Conservation (phyloP, 2,888 invertebrate genomes). For the Brenthis ino region DNA sequence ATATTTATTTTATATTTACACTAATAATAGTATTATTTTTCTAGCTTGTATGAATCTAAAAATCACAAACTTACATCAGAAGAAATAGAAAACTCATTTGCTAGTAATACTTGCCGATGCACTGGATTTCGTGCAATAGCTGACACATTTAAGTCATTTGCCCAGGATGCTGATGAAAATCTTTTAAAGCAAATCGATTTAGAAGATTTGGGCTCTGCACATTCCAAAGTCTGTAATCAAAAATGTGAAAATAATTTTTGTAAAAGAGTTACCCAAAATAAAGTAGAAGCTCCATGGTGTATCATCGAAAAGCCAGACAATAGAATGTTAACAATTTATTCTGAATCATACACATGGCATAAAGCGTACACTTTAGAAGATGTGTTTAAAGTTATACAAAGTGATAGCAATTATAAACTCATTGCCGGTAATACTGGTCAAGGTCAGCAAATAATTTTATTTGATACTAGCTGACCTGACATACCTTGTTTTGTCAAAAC, state of each 20-base stretch:
- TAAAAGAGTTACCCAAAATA: constrained; percentile 18
- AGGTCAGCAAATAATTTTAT: constrained; percentile 80
- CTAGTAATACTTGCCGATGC: constrained; percentile 89
- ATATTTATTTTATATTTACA: no score
- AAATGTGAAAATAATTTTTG: constrained; percentile 43
- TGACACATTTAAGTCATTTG: constrained; percentile 90
- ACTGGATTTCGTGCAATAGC: constrained; percentile 90
- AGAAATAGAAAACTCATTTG: constrained; percentile 89
- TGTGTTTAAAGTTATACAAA: constrained; percentile 68
- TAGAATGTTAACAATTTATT: constrained; percentile 79
- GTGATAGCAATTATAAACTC: constrained; percentile 73
- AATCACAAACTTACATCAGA: constrained; percentile 80
- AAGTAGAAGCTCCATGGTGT: constrained; percentile 49
- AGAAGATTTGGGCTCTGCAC: constrained; percentile 63
- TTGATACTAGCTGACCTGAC: no score
- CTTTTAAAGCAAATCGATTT: constrained; percentile 75
- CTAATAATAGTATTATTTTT: constrained; percentile 36
- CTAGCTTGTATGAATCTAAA: constrained; percentile 76
- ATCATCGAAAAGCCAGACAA: constrained; percentile 51
- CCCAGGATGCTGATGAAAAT: constrained; percentile 80
- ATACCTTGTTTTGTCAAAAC: no score
- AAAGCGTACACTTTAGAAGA: constrained; percentile 74
- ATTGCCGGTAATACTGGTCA: constrained; percentile 88
- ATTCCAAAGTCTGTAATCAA: constrained; percentile 50
- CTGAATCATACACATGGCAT: constrained; percentile 71